Evolutionary conservation across 2,888 invertebrate species (phyloP).

Genomic region (Melanotus villosus): DNA sequence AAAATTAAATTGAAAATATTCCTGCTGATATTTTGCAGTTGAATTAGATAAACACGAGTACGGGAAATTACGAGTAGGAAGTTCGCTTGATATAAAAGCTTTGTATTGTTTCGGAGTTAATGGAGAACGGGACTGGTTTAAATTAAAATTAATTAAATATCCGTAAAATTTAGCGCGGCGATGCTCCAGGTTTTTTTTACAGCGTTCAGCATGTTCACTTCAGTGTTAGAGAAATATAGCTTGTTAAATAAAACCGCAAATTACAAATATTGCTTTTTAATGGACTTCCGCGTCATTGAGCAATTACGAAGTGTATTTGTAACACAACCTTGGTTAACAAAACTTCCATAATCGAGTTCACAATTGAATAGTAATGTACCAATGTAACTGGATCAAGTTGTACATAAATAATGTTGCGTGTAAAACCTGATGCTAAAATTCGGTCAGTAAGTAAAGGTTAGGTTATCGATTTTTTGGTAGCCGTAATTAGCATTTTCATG

Average conservation of each 20-base stretch:
- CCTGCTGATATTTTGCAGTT: no score
- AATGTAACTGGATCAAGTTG: background rate
- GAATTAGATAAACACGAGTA: no score
- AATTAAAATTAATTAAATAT: constrained; percentile 20
- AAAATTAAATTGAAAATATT: no score
- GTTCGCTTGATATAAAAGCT: background rate
- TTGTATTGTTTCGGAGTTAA: constrained; percentile 8
- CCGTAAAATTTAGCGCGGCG: background rate
- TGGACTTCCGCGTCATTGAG: constrained; percentile 13
- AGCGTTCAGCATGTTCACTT: background rate
- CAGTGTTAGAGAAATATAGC: background rate
- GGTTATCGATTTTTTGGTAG: background rate
- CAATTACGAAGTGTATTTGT: constrained; percentile 4
- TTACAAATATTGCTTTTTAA: constrained; percentile 18
- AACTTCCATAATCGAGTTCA: background rate
- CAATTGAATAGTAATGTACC: constrained; percentile 8
- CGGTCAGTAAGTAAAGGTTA: constrained; percentile 21
- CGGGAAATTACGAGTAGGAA: background rate
- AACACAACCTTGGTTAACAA: constrained; percentile 13
- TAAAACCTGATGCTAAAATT: background rate
- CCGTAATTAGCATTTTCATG: background rate
- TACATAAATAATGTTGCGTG: constrained; percentile 13
- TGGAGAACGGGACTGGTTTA: background rate
- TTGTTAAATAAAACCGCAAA: background rate
- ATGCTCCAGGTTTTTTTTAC: background rate